phyloP scores from a whole-genome alignment of 1,140 invertebrate species.

The Drosophila quadrilineata region DNA sequence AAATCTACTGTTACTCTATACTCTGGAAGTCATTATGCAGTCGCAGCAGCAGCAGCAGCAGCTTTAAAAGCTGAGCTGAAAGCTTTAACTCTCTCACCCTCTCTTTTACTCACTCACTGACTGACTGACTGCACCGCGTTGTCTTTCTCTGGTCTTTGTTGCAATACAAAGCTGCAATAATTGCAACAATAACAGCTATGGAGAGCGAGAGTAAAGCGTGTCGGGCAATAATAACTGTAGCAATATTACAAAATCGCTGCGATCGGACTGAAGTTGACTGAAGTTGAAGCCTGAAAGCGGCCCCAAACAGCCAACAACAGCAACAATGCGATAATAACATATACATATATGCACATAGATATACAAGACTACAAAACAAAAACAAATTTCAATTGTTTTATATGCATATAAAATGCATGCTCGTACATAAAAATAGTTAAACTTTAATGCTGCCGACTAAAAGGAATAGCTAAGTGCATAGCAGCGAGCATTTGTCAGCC shows the following conservation, averaged over 20 bases:
- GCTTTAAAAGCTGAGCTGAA: slow-evolving; percentile 39
- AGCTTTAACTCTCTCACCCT: slow-evolving; percentile 22
- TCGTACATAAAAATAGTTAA: neutral
- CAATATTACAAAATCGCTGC: slow-evolving; percentile 70
- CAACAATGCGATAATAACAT: slow-evolving; percentile 52
- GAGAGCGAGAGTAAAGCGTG: slow-evolving; percentile 63
- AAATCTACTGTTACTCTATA: slow-evolving; percentile 34
- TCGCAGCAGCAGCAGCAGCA: slow-evolving; percentile 36
- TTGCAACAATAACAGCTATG: slow-evolving; percentile 56
- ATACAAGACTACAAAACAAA: slow-evolving; percentile 27
- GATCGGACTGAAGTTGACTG: too few relatives aligned
- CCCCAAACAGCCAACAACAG: slow-evolving; percentile 18
- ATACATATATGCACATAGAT: too few relatives aligned
- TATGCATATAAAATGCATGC: slow-evolving; percentile 36
- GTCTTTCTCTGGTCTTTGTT: slow-evolving; percentile 51
- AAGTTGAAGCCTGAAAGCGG: slow-evolving; percentile 38
- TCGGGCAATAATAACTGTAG: slow-evolving; percentile 67
- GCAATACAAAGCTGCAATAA: slow-evolving; percentile 66
- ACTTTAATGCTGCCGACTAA: slow-evolving; percentile 28
- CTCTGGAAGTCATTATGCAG: slow-evolving; percentile 36
- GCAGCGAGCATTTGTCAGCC: too few relatives aligned
- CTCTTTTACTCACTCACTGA: slow-evolving; percentile 1
- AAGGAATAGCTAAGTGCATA: slow-evolving; percentile 39
- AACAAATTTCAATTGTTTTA: slow-evolving; percentile 15
- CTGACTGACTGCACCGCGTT: neutral